Evolutionary conservation across 2,113 vertebrate species (phyloP), one percentile per base, ranked within the genome.

Genomic region (Lepidothrix coronata): DNA sequence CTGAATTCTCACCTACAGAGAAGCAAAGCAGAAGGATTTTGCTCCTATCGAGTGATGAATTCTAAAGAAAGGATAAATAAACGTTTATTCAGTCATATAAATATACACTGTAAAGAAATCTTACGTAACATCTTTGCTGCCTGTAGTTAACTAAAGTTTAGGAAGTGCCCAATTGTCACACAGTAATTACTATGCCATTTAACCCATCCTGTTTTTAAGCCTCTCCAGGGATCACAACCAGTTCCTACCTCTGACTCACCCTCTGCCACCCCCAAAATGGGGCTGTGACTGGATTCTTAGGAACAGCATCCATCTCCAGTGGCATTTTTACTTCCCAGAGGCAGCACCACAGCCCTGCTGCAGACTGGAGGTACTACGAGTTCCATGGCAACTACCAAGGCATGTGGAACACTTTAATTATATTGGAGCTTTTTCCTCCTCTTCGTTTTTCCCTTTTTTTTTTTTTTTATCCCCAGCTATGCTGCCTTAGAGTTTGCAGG

Each of bases 171-270:
- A 91, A n/a, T 14, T 94, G 81, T 28, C 51, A 55, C 20, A 8
- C 21, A 28, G 54, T n/a, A 85, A 85, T 86, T 83, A 88, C 85
- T 23, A 28, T 12, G 3, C 46, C 55, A 95, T 93, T 95, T 95
- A 94, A 94, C 12, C 67, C 91, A 95, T 91, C 95, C 95, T 95
- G 82, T 83, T 95, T 88, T 37, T 80, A 43, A 54, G 46, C 81
- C 62, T 20, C 78, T 55, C 67, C 12, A 27, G 77, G 81, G 57
- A 87, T 25, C 4, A 8, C 58, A 14, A 89, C 81, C 82, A 88
- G 6, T 82, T 77, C 72, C 59, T 70, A 48, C 35, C 33, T 51
- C 44, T 85, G 93, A 94, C 19, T 96, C 85, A 89, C 5, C 33
- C 67, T 52, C 30, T 79, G n/a, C 61, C 72, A 76, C 70, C 74